These are phyloP conservation scores for Poecilus cupreus DNA, from an alignment of 2,888 invertebrate genomes.

Conservation along the genomic window DNA sequence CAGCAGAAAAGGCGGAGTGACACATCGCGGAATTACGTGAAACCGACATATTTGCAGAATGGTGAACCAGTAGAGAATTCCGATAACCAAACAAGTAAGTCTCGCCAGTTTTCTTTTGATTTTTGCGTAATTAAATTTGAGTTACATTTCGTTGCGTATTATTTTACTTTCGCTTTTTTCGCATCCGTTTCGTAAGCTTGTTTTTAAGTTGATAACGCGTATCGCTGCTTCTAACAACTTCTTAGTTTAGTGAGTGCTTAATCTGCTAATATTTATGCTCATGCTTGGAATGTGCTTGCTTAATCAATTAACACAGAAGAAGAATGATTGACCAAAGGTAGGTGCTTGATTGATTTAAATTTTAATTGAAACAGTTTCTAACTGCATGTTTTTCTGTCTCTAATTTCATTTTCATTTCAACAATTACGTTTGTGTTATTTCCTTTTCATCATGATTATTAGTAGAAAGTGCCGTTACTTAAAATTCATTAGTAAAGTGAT, in stretches of 20 bases:
- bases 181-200: background rate
- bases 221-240: background rate
- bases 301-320: constrained; percentile 50
- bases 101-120: background rate
- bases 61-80: constrained; percentile 42
- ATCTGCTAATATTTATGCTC: background rate
- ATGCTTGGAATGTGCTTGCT: constrained; percentile 53
- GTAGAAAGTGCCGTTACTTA: constrained; percentile 9
- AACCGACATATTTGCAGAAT: constrained; percentile 45
- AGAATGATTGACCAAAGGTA: constrained; percentile 32
- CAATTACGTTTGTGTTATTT: background rate
- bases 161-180: background rate
- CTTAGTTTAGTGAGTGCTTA: constrained; percentile 17
- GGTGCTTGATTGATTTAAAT: constrained; percentile 46
- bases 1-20: constrained; percentile 63
- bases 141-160: background rate
- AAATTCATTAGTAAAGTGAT: constrained; percentile 5
- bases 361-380: constrained; percentile 26
- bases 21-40: constrained; percentile 14
- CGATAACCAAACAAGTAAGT: constrained; percentile 55
- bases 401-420: constrained; percentile 22
- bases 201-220: background rate
- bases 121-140: background rate
- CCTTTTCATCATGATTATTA: constrained; percentile 9
- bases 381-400: constrained; percentile 28